phyloP scores from a whole-genome alignment of 2,797 vertebrate genomes.

The Melanotaenia nigrans region DNA sequence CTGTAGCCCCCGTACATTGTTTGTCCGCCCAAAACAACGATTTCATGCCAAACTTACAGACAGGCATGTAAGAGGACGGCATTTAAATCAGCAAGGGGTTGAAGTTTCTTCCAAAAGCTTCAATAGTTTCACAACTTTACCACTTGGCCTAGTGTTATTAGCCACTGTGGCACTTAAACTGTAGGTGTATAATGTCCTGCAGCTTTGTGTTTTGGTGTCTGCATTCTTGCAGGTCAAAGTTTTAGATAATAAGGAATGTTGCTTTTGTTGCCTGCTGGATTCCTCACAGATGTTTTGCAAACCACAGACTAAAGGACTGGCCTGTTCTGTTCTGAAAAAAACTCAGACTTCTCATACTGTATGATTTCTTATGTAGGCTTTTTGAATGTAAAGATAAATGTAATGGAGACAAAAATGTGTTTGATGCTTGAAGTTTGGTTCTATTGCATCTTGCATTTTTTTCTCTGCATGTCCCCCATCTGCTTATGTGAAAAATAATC shows the following conservation, averaged over 20 bases:
- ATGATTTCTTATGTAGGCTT: background rate
- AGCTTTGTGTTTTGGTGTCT: conserved; percentile 18
- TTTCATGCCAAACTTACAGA: conserved; percentile 59
- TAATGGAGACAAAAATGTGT: conserved; percentile 1
- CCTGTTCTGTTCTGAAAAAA: conserved; percentile 3
- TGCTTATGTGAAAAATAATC: conserved; percentile 29
- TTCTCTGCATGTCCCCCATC: conserved; percentile 7
- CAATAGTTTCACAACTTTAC: conserved; percentile 45
- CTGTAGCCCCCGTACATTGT: conserved; percentile 68
- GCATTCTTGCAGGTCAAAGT: conserved; percentile 7
- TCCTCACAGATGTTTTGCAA: background rate
- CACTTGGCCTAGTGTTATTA: conserved; percentile 20
- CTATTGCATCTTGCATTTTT: background rate
- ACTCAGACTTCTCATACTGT: background rate
- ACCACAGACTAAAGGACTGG: background rate
- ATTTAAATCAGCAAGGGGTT: conserved; percentile 49
- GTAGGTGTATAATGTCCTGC: conserved; percentile 63
- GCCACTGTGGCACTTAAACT: conserved; percentile 39
- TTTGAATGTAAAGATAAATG: background rate
- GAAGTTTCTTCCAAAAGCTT: conserved; percentile 50
- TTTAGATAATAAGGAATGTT: conserved; percentile 30
- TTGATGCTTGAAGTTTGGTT: background rate
- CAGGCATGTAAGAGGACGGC: conserved; percentile 51
- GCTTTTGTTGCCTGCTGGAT: conserved; percentile 2
- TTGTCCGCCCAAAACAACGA: conserved; percentile 68